Percentiles rank a stretch among this genome's conserved stretches.
phyloP scores from a whole-genome alignment of 2,797 vertebrate species.

The Delichon dasypus region DNA sequence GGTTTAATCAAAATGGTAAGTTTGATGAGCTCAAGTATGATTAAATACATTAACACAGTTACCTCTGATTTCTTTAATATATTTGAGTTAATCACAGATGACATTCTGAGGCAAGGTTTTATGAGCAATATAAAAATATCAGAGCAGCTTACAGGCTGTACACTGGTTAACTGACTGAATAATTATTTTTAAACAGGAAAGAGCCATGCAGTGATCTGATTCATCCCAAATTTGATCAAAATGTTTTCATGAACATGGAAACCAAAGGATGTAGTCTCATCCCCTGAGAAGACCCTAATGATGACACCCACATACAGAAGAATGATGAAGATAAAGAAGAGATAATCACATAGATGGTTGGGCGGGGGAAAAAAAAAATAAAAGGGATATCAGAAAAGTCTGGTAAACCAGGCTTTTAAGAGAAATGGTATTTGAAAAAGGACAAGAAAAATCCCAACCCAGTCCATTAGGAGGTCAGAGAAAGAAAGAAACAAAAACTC shows the following conservation, averaged over 20 bases:
- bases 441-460: not conserved
- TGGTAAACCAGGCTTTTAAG: not conserved
- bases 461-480: not conserved
- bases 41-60: slow-evolving; percentile 48
- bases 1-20: slow-evolving; percentile 55
- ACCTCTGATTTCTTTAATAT: slow-evolving; percentile 40
- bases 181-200: not conserved
- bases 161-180: not conserved
- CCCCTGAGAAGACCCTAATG: not conserved
- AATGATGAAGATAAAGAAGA: not conserved
- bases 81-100: slow-evolving; percentile 41
- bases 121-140: not conserved
- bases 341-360: not conserved
- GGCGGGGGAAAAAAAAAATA: not conserved
- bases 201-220: not conserved
- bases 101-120: not conserved
- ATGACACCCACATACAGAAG: not conserved
- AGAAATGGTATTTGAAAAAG: not conserved
- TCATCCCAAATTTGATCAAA: not conserved
- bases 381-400: not conserved
- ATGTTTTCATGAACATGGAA: not conserved
- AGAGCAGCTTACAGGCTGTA: not conserved
- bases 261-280: not conserved
- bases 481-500: not conserved
- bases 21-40: slow-evolving; percentile 54